Percentiles rank a stretch among this genome's conserved stretches.
phyloP scores from a whole-genome alignment of 2,888 invertebrate species.

The Papilio protenor region DNA sequence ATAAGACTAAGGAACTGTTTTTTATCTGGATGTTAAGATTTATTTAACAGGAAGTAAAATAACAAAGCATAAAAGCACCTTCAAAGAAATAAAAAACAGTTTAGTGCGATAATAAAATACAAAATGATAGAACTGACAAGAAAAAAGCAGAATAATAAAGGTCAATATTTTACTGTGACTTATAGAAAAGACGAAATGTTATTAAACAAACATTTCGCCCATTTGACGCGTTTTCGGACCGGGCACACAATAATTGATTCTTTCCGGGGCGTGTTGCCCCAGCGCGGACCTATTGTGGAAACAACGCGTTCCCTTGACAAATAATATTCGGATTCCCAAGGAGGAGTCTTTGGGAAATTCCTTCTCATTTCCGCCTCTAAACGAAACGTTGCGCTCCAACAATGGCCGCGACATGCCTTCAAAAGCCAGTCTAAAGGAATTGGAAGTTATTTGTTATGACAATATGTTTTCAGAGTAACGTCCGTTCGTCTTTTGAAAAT shows the following conservation, averaged over 20 bases:
- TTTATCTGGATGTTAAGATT: neutral
- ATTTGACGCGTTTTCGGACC: conserved; percentile 77
- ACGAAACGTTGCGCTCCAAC: conserved; percentile 73
- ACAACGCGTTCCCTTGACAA: conserved; percentile 64
- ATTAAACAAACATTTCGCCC: conserved; percentile 84
- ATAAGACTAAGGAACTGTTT: neutral
- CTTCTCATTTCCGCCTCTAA: conserved; percentile 79
- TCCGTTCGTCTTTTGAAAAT: conserved; percentile 28
- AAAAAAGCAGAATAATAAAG: conserved; percentile 72
- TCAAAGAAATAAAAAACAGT: neutral
- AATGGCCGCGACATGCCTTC: conserved; percentile 70
- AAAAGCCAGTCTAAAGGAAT: conserved; percentile 71
- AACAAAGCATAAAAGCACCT: neutral
- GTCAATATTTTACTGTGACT: conserved; percentile 77
- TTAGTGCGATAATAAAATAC: no score
- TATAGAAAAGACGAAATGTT: conserved; percentile 77
- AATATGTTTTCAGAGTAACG: conserved; percentile 63
- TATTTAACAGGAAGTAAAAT: conserved; percentile 11
- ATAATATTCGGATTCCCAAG: conserved; percentile 75
- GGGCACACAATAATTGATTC: conserved; percentile 81
- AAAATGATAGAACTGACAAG: conserved; percentile 59
- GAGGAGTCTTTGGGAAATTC: conserved; percentile 73
- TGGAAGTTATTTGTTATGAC: conserved; percentile 73
- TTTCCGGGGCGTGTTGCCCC: conserved; percentile 79
- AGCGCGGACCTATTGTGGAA: conserved; percentile 69